phyloP scores from a whole-genome alignment of 2,113 vertebrate species.

The Pholis gunnellus region DNA sequence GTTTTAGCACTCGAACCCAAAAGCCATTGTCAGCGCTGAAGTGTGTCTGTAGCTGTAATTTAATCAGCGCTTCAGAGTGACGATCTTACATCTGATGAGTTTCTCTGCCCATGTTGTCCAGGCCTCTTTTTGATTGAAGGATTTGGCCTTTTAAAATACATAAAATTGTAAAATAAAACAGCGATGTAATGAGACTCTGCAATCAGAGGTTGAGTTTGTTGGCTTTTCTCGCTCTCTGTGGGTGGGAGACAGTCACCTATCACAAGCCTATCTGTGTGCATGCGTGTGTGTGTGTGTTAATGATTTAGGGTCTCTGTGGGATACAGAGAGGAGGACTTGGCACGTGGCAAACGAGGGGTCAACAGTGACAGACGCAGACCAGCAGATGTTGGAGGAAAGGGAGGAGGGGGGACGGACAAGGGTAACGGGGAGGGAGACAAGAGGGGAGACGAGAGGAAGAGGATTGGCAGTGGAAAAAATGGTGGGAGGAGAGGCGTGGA shows the following conservation, averaged over 20 bases:
- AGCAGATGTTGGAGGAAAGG: conserved; percentile 67
- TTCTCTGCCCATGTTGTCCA: conserved; percentile 37
- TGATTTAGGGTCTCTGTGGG: conserved; percentile 75
- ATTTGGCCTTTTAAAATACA: conserved; percentile 59
- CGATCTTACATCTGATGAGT: conserved; percentile 18
- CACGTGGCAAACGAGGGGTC: conserved; percentile 69
- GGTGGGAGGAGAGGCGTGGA: conserved; percentile 22
- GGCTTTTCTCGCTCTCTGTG: conserved; percentile 36
- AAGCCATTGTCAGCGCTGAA: not conserved
- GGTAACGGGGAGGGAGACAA: conserved; percentile 8
- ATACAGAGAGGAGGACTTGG: conserved; percentile 53
- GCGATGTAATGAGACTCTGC: conserved; percentile 45
- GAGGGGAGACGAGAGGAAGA: conserved; percentile 27
- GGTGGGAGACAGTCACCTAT: conserved; percentile 43
- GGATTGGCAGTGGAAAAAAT: conserved; percentile 15
- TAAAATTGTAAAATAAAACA: conserved; percentile 67
- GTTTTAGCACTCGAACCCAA: conserved; percentile 4
- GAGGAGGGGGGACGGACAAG: conserved; percentile 13
- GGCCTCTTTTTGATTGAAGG: conserved; percentile 47
- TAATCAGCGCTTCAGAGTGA: conserved; percentile 11
- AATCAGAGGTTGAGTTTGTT: conserved; percentile 42
- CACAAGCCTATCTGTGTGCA: conserved; percentile 11
- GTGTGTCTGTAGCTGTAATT: conserved; percentile 19
- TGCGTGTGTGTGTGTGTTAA: conserved; percentile 30
- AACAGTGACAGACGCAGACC: conserved; percentile 61